phyloP scores from a whole-genome alignment of 2,113 vertebrate species.

The Tapirus terrestris region DNA sequence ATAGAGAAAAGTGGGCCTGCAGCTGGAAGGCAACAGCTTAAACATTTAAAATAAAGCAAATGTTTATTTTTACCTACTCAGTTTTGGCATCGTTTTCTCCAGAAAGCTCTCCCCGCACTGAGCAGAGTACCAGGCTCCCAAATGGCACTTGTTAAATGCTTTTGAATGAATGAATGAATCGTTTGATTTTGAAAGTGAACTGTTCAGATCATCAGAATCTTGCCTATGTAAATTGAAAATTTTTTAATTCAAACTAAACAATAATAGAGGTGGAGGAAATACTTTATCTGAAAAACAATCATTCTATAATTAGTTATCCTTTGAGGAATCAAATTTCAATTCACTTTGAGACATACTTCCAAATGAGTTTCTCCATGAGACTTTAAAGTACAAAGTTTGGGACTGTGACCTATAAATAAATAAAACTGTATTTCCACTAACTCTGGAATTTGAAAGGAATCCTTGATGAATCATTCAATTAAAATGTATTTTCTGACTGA shows the following conservation, averaged over 20 bases:
- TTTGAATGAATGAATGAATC: neutral
- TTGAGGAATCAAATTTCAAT: constrained; percentile 21
- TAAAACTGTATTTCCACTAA: neutral
- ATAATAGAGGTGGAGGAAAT: neutral
- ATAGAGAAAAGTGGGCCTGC: neutral
- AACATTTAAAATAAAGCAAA: neutral
- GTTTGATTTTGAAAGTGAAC: constrained; percentile 38
- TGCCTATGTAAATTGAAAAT: neutral
- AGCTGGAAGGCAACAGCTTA: neutral
- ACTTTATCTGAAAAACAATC: constrained; percentile 41
- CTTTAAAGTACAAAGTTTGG: neutral
- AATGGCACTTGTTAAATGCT: neutral
- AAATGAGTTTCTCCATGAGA: constrained; percentile 15
- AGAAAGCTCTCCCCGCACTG: neutral
- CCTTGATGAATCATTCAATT: constrained; percentile 30
- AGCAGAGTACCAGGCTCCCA: neutral
- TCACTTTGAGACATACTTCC: neutral
- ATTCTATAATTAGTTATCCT: neutral
- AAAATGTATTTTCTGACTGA: neutral
- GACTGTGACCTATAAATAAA: neutral
- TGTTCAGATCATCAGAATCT: neutral
- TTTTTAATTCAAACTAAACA: constrained; percentile 4
- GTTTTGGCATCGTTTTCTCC: constrained; percentile 21
- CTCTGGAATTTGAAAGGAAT: constrained; percentile 54
- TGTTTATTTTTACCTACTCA: neutral